Evolutionary conservation across 2,113 vertebrate genomes (phyloP), one percentile per base, ranked within the genome.

Genomic region (Amphiprion percula): DNA sequence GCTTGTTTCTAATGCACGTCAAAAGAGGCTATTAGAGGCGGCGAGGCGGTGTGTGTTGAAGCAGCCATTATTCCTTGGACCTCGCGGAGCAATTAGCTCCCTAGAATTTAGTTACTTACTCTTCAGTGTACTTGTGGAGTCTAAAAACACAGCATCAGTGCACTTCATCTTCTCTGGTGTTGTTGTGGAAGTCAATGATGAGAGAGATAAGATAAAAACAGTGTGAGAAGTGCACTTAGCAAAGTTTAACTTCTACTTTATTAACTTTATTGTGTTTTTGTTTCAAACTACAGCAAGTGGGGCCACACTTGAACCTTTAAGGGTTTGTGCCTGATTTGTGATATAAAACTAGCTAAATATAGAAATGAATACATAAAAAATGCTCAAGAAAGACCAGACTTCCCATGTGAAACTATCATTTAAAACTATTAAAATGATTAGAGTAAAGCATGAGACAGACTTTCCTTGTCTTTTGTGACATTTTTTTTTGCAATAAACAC

Each of bases 11-110:
- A 74, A 84, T 52, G 41, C 60, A 28, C 5, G 33, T 80, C 69
- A 61, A 33, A 79, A 66, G 63, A 37, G 64, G 53, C 66, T 11
- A 50, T 85, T 82, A 64, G 64, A 58, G 70, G 55, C 19, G 33
- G 1, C 21, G 67, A 65, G 71, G 44, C 4, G 0, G 44, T 1
- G 16, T 24, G 64, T 6, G 74, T 12, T 66, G 74, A 66, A 77
- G 61, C 68, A 65, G 68, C 53, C 67, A 77, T 85, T 85, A 76
- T 30, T 81, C 69, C 59, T 71, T 41, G 70, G 71, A 59, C 74
- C 82, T 79, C 28, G 46, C 0, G 21, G 77, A 75, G 80, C 84
- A 88, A 88, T 88, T 90, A 87, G 71, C 77, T 19, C 54, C 24
- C 53, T 21, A 54, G 47, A 56, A 47, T 66, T 70, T 64, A 56